Evolutionary conservation across 2,888 invertebrate species (phyloP).

Genomic region (Carabus problematicus): DNA sequence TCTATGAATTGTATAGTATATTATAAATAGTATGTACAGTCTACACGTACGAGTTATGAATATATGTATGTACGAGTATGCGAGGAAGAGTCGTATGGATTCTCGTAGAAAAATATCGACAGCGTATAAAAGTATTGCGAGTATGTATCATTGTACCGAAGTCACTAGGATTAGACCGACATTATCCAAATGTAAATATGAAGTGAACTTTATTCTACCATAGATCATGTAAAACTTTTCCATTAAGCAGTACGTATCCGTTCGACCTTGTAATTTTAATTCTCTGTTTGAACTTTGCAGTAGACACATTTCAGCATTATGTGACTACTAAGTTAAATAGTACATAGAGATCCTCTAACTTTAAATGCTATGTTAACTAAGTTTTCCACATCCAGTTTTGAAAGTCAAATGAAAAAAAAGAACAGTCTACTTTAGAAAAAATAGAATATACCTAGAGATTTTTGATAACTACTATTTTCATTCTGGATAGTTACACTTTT

Average conservation of each 20-base stretch:
- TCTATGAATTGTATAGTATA: too few relatives aligned
- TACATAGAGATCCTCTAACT: slow-evolving; percentile 22
- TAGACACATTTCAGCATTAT: slow-evolving; percentile 15
- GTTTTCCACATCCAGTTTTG: slow-evolving; percentile 32
- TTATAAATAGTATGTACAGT: too few relatives aligned
- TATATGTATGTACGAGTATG: neutral
- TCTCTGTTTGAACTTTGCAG: neutral
- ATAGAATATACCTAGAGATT: too few relatives aligned
- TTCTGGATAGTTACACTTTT: too few relatives aligned
- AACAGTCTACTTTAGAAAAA: slow-evolving; percentile 3
- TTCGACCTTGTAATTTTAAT: slow-evolving; percentile 39
- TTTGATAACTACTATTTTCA: too few relatives aligned
- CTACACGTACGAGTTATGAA: too few relatives aligned
- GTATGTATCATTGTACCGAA: slow-evolving; percentile 27
- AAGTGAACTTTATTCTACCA: neutral
- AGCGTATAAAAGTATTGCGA: slow-evolving; percentile 34
- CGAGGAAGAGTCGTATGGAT: neutral
- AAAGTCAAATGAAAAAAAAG: slow-evolving; percentile 22
- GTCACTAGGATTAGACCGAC: too few relatives aligned
- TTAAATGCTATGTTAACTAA: slow-evolving; percentile 17
- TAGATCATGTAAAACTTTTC: neutral
- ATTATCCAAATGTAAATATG: too few relatives aligned
- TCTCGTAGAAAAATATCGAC: slow-evolving; percentile 37
- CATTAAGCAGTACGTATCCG: neutral
- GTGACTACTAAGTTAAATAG: slow-evolving; percentile 16